Evolutionary conservation across 2,888 invertebrate species (phyloP).

Genomic region (Ecdyonurus torrentis): DNA sequence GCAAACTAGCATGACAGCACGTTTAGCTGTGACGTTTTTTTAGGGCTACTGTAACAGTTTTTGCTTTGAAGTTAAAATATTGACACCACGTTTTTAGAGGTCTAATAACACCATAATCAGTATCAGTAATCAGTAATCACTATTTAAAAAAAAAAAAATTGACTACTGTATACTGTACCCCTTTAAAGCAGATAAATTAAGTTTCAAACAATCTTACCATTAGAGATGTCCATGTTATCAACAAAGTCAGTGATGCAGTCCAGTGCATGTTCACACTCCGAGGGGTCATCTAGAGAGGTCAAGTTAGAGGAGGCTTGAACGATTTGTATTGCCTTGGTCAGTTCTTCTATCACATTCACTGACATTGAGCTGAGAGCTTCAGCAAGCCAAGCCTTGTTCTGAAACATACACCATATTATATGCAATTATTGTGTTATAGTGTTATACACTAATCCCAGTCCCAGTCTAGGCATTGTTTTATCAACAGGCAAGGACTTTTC

Average conservation of each 20-base stretch:
- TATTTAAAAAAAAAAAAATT: slow-evolving; percentile 8
- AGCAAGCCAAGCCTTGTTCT: slow-evolving; percentile 54
- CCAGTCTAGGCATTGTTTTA: too few relatives aligned
- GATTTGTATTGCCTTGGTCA: slow-evolving; percentile 41
- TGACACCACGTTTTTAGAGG: too few relatives aligned
- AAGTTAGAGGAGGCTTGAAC: slow-evolving; percentile 36
- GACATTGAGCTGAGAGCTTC: slow-evolving; percentile 52
- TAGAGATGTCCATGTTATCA: slow-evolving; percentile 63
- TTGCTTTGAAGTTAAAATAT: too few relatives aligned
- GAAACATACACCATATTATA: too few relatives aligned
- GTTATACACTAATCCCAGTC: too few relatives aligned
- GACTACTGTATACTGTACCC: not conserved
- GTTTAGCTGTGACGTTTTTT: too few relatives aligned
- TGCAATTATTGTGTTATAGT: too few relatives aligned
- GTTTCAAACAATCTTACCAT: slow-evolving; percentile 48
- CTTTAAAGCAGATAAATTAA: not conserved
- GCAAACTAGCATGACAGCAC: too few relatives aligned
- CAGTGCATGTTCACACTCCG: slow-evolving; percentile 44
- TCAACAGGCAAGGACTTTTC: too few relatives aligned
- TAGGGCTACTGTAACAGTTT: too few relatives aligned
- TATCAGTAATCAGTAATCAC: too few relatives aligned
- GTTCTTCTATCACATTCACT: slow-evolving; percentile 46
- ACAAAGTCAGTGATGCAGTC: slow-evolving; percentile 47
- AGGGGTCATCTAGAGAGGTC: slow-evolving; percentile 32
- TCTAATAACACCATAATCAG: too few relatives aligned